phyloP scores from a whole-genome alignment of 1,140 invertebrate species.

The Dinothrombium tinctorium region DNA sequence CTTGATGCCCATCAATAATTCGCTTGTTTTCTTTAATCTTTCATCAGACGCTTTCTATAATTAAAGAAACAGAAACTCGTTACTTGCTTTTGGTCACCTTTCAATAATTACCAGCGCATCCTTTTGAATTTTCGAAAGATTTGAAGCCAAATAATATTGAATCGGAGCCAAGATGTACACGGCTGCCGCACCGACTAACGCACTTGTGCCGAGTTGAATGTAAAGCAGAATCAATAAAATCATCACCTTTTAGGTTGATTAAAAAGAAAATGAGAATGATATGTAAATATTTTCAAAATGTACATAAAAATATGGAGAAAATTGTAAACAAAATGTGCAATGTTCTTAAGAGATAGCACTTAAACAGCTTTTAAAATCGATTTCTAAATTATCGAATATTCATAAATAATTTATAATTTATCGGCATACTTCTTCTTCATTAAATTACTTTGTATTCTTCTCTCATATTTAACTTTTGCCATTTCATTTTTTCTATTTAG shows the following conservation, averaged over 20 bases:
- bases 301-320: too few species aligned
- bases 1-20: slow-evolving; percentile 53
- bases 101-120: slow-evolving; percentile 14
- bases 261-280: slow-evolving; percentile 1
- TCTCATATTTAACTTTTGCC: too few species aligned
- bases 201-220: slow-evolving; percentile 45
- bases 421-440: neutral
- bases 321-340: too few species aligned
- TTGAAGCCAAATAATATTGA: slow-evolving; percentile 21
- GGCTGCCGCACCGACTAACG: slow-evolving; percentile 40
- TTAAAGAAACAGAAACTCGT: slow-evolving; percentile 7
- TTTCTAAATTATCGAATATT: neutral
- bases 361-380: too few species aligned
- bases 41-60: slow-evolving; percentile 39
- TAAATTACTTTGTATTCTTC: neutral
- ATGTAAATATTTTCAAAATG: too few species aligned
- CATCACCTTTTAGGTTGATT: slow-evolving; percentile 29
- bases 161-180: slow-evolving; percentile 20
- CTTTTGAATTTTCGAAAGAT: slow-evolving; percentile 20
- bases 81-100: neutral
- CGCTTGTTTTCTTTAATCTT: slow-evolving; percentile 44
- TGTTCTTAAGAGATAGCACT: too few species aligned
- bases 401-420: neutral
- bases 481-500: too few species aligned
- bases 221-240: slow-evolving; percentile 47